Percentiles rank a stretch among this genome's conserved stretches.
Evolutionary conservation across 2,797 vertebrate species (phyloP).

Genomic region (Malacoraja senta): DNA sequence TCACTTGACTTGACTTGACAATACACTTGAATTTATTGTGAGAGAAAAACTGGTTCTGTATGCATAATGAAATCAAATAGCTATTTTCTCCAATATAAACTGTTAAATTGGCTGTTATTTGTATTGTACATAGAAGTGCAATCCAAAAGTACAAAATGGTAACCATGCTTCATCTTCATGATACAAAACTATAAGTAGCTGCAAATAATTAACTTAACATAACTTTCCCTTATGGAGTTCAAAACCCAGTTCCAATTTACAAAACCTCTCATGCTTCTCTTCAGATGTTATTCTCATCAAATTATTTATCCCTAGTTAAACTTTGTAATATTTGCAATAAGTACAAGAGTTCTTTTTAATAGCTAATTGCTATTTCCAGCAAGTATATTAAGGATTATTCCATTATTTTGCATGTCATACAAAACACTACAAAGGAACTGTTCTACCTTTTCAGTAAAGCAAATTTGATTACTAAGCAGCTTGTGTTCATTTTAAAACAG

Average conservation of each 20-base stretch:
- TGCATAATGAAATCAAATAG: conserved; percentile 4
- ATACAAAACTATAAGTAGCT: conserved; percentile 60
- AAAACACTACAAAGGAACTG: conserved; percentile 15
- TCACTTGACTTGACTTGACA: no score
- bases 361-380: conserved; percentile 13
- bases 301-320: not conserved
- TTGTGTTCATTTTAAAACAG: conserved; percentile 44
- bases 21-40: not conserved
- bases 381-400: not conserved
- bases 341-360: not conserved
- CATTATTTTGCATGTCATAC: conserved; percentile 19
- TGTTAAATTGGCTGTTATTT: conserved; percentile 48
- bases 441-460: conserved; percentile 45
- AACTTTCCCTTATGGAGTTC: not conserved
- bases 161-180: conserved; percentile 66
- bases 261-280: not conserved
- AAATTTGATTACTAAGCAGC: conserved; percentile 47
- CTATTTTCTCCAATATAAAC: not conserved
- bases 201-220: not conserved
- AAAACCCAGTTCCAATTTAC: not conserved
- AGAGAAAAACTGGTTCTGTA: not conserved
- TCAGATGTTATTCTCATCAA: not conserved
- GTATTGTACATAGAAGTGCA: conserved; percentile 57
- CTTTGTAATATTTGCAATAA: not conserved
- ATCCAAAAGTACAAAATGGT: conserved; percentile 70